Base-by-base conservation (phyloP, 1,140 invertebrate genomes). In the Achroia grisella region DNA sequence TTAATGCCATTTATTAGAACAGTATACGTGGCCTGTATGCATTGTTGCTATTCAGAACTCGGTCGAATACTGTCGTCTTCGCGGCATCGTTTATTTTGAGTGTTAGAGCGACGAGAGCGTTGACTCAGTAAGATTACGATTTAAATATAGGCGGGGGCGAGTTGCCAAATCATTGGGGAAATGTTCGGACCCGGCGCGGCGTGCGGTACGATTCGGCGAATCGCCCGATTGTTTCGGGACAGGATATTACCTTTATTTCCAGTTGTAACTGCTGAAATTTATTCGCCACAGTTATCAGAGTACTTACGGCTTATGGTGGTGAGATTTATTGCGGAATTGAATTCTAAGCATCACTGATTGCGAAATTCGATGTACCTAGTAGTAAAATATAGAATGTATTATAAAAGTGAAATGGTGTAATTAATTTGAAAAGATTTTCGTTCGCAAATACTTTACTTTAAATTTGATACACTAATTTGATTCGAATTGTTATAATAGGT, bases 71-170 rank as follows among this genome's bases (percentile, higher is more conserved):
- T 73, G 69, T 73, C 65, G 65, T 63, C 59, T 69, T 64, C 57
- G 48, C 59, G 54, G 67, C 57, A 69, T 67, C 61, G 71, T 79
- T 79, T 79, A 81, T 78, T 78, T 74, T 45, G 50, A 68, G 64
- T 70, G 63, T 69, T 65, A 72, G 62, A 77, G 69, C 72, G 59
- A 61, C 59, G 64, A 71, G 73, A 76, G 70, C 80, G 76, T 81
- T 84, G 80, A 81, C 77, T 81, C 79, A 81, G 70, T 72, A 62
- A 80, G 74, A 84, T 84, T 81, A 80, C 75, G 68, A 76, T 81
- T 84, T 84, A 84, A 81, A 81, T 80, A 75, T 81, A 84, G 80
- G 69, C 62, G 67, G 69, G 67, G 65, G 69, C 71, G 63, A 71
- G 68, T 69, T 84, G 80, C 80, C 80, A 84, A 84, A 83, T 79